Conservation (phyloP, 2,888 invertebrate genomes). For the Petrolisthes manimaculis region DNA sequence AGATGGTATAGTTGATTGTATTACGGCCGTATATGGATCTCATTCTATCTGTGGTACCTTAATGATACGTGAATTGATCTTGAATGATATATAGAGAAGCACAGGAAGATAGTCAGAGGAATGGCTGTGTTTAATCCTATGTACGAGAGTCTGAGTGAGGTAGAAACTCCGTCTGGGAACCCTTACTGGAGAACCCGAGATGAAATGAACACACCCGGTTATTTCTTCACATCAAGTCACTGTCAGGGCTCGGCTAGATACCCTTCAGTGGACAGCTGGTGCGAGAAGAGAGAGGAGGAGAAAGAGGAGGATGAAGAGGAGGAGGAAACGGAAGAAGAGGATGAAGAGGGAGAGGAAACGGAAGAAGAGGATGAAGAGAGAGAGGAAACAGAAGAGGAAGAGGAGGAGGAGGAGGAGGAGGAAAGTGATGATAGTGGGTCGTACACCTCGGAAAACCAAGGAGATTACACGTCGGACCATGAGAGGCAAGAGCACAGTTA, state of each 20-base stretch:
- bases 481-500: no score
- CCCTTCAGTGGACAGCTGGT: neutral
- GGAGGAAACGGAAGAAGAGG: neutral
- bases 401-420: neutral
- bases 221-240: no score
- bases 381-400: neutral
- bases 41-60: no score
- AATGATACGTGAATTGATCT: no score
- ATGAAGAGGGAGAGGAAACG: neutral
- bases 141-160: constrained; percentile 34
- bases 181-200: no score
- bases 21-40: no score
- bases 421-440: neutral
- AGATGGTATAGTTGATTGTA: no score
- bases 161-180: neutral
- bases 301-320: neutral
- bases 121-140: constrained; percentile 36
- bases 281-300: neutral
- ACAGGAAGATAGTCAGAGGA: neutral
- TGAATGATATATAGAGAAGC: neutral
- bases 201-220: no score
- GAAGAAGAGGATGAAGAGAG: neutral
- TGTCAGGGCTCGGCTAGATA: no score
- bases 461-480: no score
- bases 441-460: neutral